Evolutionary conservation across 1,140 invertebrate species (phyloP), one percentile per base, ranked within the genome.

Genomic region (Brevipalpus yothersi): DNA sequence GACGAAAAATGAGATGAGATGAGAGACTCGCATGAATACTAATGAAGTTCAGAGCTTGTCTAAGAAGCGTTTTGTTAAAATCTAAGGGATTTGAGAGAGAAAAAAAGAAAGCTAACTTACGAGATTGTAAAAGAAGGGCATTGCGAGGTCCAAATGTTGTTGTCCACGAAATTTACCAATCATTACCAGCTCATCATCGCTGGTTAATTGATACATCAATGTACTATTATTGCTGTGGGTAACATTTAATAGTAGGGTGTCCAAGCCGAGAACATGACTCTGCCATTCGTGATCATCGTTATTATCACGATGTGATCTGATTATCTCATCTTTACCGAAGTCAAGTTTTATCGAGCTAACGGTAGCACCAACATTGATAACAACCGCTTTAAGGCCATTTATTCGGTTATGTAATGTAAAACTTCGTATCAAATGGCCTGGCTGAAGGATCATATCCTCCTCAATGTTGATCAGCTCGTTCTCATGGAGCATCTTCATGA

Each of bases 391-490:
- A 9, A 62, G 47, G 31, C 51, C 31, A 40, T 49, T 56, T 39
- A 40, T 62, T n/a, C 61, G 61, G 54, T 62, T 62, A 23, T 45
- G 41, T 9, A 62, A 55, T 11, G 56, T 59, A 51, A 62, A 62
- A 10, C 56, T 19, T 17, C 61, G 47, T 8, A 54, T 41, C n/a
- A 59, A 9, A 41, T 39, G 41, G 15, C 42, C 17, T 15, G 56
- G 60, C 11, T 62, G 59, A 23, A 59, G 19, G 53, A 55, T 41
- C 40, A 62, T 47, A 45, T 60, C 57, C 49, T 62, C 61, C 57
- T 62, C 61, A 31, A 62, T 62, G 8, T 57, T 60, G 23, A 62
- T 54, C 3, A 62, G n/a, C 51, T 62, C 57, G 41, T 62, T 62
- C 31, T 62, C 58, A 23, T 62, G 61, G 15, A 62, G n/a, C 61